Conservation (phyloP, 1,140 invertebrate species). For the Calliphora vicina region DNA sequence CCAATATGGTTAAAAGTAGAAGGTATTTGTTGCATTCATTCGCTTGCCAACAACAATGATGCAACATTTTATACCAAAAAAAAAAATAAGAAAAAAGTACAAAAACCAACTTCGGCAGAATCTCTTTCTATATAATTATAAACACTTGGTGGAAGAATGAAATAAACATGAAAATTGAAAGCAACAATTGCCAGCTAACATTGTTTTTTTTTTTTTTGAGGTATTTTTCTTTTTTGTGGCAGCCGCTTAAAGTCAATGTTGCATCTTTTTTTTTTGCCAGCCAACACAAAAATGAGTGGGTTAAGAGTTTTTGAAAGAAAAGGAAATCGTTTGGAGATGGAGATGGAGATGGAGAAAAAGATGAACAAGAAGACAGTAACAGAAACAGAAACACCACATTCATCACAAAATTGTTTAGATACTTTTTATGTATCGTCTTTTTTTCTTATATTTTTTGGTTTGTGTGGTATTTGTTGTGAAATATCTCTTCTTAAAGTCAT, state of each 20-base stretch:
- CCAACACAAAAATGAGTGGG: neutral
- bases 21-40: neutral
- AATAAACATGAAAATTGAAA: too few relatives aligned
- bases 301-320: neutral
- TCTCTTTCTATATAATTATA: neutral
- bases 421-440: neutral
- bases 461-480: neutral
- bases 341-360: neutral
- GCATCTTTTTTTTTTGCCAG: neutral
- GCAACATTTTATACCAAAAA: neutral
- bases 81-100: too few relatives aligned
- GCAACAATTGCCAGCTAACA: too few relatives aligned
- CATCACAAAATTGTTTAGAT: constrained; percentile 27
- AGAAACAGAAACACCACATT: neutral
- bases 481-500: neutral
- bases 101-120: neutral
- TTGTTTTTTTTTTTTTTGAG: too few relatives aligned
- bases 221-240: neutral
- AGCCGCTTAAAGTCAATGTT: neutral
- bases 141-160: neutral
- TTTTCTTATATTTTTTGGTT: neutral
- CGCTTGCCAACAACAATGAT: neutral
- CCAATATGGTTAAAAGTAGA: constrained; percentile 18
- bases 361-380: neutral
- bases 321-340: neutral